Conservation (phyloP, 2,797 vertebrate genomes). For the Phoebastria nigripes region DNA sequence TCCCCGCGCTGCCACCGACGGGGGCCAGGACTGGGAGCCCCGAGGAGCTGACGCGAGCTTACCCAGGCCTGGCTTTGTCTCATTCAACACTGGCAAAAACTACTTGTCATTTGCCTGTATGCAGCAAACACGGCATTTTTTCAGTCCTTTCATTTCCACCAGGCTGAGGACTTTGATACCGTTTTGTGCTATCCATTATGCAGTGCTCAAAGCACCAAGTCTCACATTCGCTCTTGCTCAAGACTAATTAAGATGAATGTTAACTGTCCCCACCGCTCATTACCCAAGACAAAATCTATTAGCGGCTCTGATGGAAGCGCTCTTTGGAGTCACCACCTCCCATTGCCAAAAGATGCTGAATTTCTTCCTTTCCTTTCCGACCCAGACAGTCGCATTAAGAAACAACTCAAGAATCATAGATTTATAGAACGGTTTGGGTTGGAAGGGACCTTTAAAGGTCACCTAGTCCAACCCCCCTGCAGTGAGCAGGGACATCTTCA, state of each 20-base stretch:
- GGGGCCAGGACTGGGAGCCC: not conserved
- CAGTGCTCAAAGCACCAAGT: not conserved
- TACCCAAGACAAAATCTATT: not conserved
- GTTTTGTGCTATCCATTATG: not conserved
- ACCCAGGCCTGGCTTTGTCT: not conserved
- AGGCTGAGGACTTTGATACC: not conserved
- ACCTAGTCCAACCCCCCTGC: accelerated
- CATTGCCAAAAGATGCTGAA: not conserved
- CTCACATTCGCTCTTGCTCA: not conserved
- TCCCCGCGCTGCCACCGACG: accelerated
- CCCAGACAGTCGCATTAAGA: accelerated
- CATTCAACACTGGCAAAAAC: not conserved
- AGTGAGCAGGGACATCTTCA: accelerated
- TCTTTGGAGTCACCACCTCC: not conserved
- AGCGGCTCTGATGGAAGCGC: not conserved
- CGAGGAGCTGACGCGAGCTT: not conserved
- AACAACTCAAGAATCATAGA: not conserved
- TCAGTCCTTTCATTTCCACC: not conserved
- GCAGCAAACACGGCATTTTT: not conserved
- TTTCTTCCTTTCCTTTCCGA: not conserved
- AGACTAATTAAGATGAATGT: slow-evolving; percentile 49
- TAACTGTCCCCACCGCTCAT: slow-evolving; percentile 12
- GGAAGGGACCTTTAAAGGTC: not conserved
- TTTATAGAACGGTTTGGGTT: not conserved
- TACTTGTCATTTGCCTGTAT: not conserved